phyloP scores from a whole-genome alignment of 2,888 invertebrate species.

The Rhyacophila evoluta region DNA sequence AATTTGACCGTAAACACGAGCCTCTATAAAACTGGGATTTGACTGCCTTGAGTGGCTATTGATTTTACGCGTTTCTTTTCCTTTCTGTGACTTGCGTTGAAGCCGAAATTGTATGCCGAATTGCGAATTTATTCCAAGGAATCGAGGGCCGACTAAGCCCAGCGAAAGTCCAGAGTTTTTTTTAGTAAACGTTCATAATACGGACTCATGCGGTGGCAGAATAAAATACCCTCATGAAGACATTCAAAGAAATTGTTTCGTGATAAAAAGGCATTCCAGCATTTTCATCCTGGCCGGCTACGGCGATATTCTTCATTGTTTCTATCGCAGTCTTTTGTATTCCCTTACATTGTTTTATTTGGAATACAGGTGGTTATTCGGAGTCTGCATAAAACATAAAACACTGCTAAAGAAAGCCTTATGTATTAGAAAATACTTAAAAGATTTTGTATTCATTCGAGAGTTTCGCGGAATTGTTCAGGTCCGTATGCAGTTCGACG shows the following conservation, averaged over 20 bases:
- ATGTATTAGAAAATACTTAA: neutral
- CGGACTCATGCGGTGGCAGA: neutral
- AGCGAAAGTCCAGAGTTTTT: neutral
- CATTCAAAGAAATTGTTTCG: neutral
- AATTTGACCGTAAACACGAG: neutral
- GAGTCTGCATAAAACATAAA: neutral
- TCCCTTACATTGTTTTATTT: neutral
- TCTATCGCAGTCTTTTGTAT: neutral
- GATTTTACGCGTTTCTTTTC: conserved; percentile 14
- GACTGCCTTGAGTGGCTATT: neutral
- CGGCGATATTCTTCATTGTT: neutral
- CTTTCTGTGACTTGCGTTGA: neutral
- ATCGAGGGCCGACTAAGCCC: neutral
- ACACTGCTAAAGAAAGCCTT: neutral
- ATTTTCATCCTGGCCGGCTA: neutral
- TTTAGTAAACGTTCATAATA: neutral
- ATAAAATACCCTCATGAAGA: neutral
- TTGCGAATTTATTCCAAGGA: neutral
- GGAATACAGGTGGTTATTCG: no score
- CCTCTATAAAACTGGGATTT: neutral
- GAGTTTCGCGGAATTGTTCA: neutral
- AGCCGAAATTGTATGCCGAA: neutral
- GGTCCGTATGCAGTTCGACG: neutral
- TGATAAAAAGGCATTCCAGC: neutral
- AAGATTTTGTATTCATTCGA: neutral